Conservation (phyloP, 1,140 invertebrate genomes). For the Cydia amplana region DNA sequence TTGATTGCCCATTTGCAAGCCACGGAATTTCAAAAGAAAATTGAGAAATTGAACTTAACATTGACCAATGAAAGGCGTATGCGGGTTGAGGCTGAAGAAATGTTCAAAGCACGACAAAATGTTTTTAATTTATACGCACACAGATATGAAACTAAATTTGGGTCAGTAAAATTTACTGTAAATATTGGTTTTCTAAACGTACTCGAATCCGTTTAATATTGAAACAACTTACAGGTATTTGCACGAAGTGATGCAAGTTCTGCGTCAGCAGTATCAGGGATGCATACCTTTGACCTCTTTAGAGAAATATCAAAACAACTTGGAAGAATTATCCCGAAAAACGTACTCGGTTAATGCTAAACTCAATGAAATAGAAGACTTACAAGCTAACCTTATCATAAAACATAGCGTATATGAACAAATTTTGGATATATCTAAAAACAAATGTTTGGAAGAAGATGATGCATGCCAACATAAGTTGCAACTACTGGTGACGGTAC, state of each 20-base stretch:
- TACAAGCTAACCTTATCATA: slow-evolving; percentile 56
- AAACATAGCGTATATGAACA: slow-evolving; percentile 68
- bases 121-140: slow-evolving; percentile 63
- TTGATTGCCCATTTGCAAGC: slow-evolving; percentile 69
- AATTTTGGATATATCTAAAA: slow-evolving; percentile 56
- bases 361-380: slow-evolving; percentile 63
- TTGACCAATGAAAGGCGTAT: slow-evolving; percentile 67
- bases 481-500: slow-evolving; percentile 62
- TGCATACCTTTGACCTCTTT: slow-evolving; percentile 61
- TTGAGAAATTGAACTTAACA: slow-evolving; percentile 58
- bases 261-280: slow-evolving; percentile 73
- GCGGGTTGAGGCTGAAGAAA: slow-evolving; percentile 64
- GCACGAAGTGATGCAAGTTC: slow-evolving; percentile 59
- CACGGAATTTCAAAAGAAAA: slow-evolving; percentile 63
- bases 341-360: slow-evolving; percentile 55
- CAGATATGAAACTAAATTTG: slow-evolving; percentile 67
- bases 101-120: slow-evolving; percentile 61
- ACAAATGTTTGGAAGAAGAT: slow-evolving; percentile 55
- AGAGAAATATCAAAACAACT: slow-evolving; percentile 62
- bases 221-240: slow-evolving; percentile 58
- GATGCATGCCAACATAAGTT: slow-evolving; percentile 66
- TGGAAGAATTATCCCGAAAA: slow-evolving; percentile 59
- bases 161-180: slow-evolving; percentile 48
- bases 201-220: slow-evolving; percentile 18
- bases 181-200: not conserved